Evolutionary conservation across 2,888 invertebrate species (phyloP).

Genomic region (Andrena marginata): DNA sequence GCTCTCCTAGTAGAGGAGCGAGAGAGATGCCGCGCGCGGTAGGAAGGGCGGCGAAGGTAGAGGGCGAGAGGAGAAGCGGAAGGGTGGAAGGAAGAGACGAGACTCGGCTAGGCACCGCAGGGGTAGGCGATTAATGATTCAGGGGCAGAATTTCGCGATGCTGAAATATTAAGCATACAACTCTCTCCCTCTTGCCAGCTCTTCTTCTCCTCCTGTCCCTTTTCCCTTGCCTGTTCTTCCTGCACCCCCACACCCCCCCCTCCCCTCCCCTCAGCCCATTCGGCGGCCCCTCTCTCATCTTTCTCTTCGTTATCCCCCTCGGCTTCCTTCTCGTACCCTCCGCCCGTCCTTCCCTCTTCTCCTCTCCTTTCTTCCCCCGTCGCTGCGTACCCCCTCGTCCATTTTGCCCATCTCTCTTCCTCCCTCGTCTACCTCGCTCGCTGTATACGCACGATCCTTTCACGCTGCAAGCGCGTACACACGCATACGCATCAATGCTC

Average conservation of each 20-base stretch:
- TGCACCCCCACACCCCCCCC: conserved; percentile 9
- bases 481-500: conserved; percentile 50
- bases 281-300: conserved; percentile 42
- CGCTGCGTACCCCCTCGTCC: conserved; percentile 43
- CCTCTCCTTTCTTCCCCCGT: conserved; percentile 26
- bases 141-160: conserved; percentile 81
- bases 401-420: conserved; percentile 46
- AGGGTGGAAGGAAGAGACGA: conserved; percentile 43
- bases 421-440: conserved; percentile 54
- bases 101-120: conserved; percentile 71
- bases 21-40: conserved; percentile 23
- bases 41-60: conserved; percentile 31
- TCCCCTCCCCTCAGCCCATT: conserved; percentile 30
- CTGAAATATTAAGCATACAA: conserved; percentile 82
- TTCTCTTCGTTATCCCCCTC: conserved; percentile 61
- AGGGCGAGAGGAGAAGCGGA: conserved; percentile 30
- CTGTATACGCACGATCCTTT: conserved; percentile 69
- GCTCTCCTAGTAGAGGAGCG: conserved; percentile 55
- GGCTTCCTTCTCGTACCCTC: conserved; percentile 21
- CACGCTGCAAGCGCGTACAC: conserved; percentile 64
- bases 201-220: conserved; percentile 26
- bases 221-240: conserved; percentile 58
- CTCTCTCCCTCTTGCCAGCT: conserved; percentile 71
- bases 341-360: conserved; percentile 23
- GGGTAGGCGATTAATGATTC: conserved; percentile 80